A percentile compares a stretch with the other conserved stretches of the same genome.
phyloP scores from a whole-genome alignment of 2,888 invertebrate genomes.

The Bedellia somnulentella region DNA sequence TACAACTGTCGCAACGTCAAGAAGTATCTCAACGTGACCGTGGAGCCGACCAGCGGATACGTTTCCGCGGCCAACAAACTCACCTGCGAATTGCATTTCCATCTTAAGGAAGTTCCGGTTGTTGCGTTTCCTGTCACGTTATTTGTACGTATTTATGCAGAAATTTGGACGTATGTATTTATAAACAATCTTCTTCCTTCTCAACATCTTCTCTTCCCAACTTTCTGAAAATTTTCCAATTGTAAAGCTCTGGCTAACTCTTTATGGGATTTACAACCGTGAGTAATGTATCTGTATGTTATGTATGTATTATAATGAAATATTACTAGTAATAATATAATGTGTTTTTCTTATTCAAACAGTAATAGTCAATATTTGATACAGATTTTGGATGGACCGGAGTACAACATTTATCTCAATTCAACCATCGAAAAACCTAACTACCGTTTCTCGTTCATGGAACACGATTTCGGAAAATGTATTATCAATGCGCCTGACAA shows the following conservation, averaged over 20 bases:
- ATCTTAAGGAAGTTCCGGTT: slow-evolving; percentile 37
- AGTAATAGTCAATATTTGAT: slow-evolving; percentile 1
- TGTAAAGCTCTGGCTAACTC: too few species aligned
- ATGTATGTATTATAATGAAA: too few species aligned
- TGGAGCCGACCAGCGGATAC: slow-evolving; percentile 37
- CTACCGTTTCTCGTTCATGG: slow-evolving; percentile 64
- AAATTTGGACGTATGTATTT: too few species aligned
- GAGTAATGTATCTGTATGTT: slow-evolving; percentile 2
- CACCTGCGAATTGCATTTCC: slow-evolving; percentile 33
- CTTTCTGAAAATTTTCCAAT: too few species aligned
- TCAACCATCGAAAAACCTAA: slow-evolving; percentile 59
- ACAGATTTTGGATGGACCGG: slow-evolving; percentile 69
- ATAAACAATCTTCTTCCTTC: background rate
- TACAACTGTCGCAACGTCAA: slow-evolving; percentile 28
- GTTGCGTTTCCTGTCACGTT: slow-evolving; percentile 29
- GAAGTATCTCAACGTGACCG: slow-evolving; percentile 31
- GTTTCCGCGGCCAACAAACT: slow-evolving; percentile 28
- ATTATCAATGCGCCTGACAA: slow-evolving; percentile 56
- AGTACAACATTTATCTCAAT: slow-evolving; percentile 59
- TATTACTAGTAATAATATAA: background rate
- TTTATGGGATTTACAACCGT: background rate
- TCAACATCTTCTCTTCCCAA: background rate
- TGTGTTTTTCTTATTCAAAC: background rate
- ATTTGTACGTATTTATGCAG: too few species aligned
- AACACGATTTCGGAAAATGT: slow-evolving; percentile 67